Base-by-base conservation (phyloP, 2,888 invertebrate species). In the Pandemis heparana region DNA sequence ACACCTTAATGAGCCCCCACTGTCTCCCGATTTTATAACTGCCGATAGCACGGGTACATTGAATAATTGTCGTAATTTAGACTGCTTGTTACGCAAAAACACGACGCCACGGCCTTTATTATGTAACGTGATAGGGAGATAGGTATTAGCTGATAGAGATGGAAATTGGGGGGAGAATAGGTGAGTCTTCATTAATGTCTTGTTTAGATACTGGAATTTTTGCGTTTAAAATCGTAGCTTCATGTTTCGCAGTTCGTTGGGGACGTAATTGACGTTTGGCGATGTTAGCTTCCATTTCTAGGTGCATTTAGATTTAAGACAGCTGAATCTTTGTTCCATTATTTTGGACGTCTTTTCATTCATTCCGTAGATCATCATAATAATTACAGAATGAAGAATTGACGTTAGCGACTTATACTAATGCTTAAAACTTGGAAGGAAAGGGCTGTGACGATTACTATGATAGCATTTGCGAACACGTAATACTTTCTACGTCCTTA, bases 21-120 rank as follows among this genome's bases (percentile, higher is more conserved):
- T 73, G 76, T 75, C 73, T 76, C 73, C 75, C 75, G 73, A 75
- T 76, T 75, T 75, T 75, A 76, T 73, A 76, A 73, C 77, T 77
- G 90, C 92, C 92, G 92, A 94, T 93, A 93, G 87, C 91, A 87
- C 84, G 83, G 87, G 84, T 83, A 88, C 92, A 92, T 93, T 92
- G 93, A 94, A 92, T 94, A 93, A 94, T 92, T 94, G 94, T 92
- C 89, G 89, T 91, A 90, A 92, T 93, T 92, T 90, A 89, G 87
- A 80, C 85, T 84, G 89, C 91, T 91, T 92, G 92, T 92, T 92
- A 89, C 85, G 85, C 86, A 88, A 89, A 89, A 91, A 92, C 90
- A 90, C 87, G 91, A 88, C 84, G 88, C 88, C 82, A 10, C 78
- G 84, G 82, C 74, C 80, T 89, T 90, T 90, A 91, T 90, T 90